A percentile compares a stretch with the other conserved stretches of the same genome.
phyloP scores from a whole-genome alignment of 2,113 vertebrate species.

The Panthera uncia region DNA sequence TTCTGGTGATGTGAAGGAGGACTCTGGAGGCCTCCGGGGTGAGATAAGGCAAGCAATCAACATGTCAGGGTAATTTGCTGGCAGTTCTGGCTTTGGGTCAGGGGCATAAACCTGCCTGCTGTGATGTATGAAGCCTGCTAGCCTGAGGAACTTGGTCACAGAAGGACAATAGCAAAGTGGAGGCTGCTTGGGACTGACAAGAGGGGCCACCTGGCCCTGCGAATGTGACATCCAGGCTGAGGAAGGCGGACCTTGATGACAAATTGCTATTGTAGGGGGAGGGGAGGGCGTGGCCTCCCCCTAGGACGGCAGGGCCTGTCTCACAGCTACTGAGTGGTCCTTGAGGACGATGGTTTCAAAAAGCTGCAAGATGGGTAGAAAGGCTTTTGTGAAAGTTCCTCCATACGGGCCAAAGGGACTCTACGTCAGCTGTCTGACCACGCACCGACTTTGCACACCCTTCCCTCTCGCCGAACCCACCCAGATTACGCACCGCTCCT shows the following conservation, averaged over 20 bases:
- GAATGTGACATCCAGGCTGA: background rate
- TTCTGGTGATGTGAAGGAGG: constrained; percentile 39
- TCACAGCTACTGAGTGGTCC: background rate
- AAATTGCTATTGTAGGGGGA: background rate
- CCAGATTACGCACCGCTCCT: background rate
- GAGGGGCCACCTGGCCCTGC: background rate
- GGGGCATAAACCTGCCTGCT: constrained; percentile 52
- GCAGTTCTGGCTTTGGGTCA: constrained; percentile 15
- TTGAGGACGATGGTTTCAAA: background rate
- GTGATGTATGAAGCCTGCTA: constrained; percentile 61
- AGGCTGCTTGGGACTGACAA: background rate
- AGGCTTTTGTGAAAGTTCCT: background rate
- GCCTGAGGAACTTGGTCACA: background rate
- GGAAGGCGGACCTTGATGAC: background rate
- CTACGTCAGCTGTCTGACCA: background rate
- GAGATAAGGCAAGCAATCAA: constrained; percentile 65
- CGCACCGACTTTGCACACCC: rapidly evolving
- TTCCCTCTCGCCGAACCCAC: background rate
- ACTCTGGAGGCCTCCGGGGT: constrained; percentile 44
- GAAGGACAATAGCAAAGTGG: background rate
- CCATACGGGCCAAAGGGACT: background rate
- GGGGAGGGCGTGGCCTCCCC: background rate
- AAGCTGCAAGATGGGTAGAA: background rate
- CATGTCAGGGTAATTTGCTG: constrained; percentile 63
- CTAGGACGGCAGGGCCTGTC: background rate